A percentile compares a stretch with the other conserved stretches of the same genome.
Conservation (phyloP, 2,797 vertebrate species). For the Lithobates pipiens region DNA sequence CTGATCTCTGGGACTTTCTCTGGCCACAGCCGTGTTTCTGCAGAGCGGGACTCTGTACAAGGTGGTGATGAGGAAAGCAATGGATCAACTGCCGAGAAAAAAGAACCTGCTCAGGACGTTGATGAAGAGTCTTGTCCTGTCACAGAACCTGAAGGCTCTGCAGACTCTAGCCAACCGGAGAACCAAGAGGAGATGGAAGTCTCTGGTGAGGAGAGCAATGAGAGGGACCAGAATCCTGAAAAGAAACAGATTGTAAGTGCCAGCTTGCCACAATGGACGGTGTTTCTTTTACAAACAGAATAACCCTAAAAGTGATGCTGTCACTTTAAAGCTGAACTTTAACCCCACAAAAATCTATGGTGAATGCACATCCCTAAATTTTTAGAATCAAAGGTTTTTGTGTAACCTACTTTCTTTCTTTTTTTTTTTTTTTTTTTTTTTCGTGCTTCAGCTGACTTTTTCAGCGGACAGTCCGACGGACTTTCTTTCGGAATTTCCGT, state of each 20-base stretch:
- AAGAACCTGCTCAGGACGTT: conserved; percentile 59
- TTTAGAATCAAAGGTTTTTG: no score
- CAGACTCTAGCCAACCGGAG: conserved; percentile 66
- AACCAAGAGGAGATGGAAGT: conserved; percentile 68
- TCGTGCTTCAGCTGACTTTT: no score
- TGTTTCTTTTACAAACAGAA: no score
- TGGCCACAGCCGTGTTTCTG: conserved; percentile 64
- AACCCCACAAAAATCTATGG: no score
- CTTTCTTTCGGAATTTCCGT: no score
- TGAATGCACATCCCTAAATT: no score
- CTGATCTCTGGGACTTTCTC: conserved; percentile 85
- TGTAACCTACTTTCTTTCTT: no score
- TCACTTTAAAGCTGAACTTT: no score
- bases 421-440: no score
- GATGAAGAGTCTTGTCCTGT: conserved; percentile 64
- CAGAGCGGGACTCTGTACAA: conserved; percentile 64
- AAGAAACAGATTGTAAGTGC: conserved; percentile 80
- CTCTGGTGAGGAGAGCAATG: conserved; percentile 68
- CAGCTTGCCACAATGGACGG: no score
- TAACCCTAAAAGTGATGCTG: no score
- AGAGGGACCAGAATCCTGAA: conserved; percentile 75
- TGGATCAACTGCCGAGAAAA: conserved; percentile 67
- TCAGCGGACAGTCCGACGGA: no score
- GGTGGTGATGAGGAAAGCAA: conserved; percentile 67
- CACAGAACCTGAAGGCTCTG: conserved; percentile 37